Evolutionary conservation across 37 sponge, comb jelly and placozoan genomes (phyloP).

Genomic region (Axinella damicornis): DNA sequence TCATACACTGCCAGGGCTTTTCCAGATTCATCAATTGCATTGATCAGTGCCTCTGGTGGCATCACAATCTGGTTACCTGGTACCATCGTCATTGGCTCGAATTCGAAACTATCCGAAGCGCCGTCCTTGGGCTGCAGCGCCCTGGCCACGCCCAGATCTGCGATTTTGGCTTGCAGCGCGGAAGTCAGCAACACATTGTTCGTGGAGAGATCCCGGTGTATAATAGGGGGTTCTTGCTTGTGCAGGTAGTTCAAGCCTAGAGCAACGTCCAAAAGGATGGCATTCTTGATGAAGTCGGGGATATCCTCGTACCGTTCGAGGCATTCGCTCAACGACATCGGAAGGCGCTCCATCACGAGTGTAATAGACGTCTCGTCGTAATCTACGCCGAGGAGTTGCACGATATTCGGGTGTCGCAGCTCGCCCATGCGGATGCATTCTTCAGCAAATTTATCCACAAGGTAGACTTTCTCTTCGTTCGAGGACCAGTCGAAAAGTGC

Average conservation of each 20-base stretch:
- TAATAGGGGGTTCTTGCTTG: too few relatives aligned
- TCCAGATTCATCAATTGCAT: too few relatives aligned
- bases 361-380: neutral
- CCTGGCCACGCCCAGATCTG: too few relatives aligned
- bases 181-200: too few relatives aligned
- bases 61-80: too few relatives aligned
- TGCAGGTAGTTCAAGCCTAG: neutral
- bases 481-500: slow-evolving; percentile 3
- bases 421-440: slow-evolving; percentile 14
- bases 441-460: slow-evolving; percentile 9
- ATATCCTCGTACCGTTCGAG: neutral
- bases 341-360: neutral
- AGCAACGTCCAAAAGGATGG: neutral
- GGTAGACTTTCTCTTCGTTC: neutral
- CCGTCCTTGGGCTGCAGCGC: too few relatives aligned
- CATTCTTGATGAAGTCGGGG: neutral
- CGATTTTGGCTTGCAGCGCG: too few relatives aligned
- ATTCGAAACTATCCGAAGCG: too few relatives aligned
- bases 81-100: too few relatives aligned
- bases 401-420: slow-evolving; percentile 43
- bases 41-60: too few relatives aligned
- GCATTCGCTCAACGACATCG: neutral
- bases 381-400: slow-evolving; percentile 43
- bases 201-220: too few relatives aligned
- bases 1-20: too few relatives aligned